Evolutionary conservation across 2,888 invertebrate species (phyloP).

Genomic region (Drosophila nr. fundita): DNA sequence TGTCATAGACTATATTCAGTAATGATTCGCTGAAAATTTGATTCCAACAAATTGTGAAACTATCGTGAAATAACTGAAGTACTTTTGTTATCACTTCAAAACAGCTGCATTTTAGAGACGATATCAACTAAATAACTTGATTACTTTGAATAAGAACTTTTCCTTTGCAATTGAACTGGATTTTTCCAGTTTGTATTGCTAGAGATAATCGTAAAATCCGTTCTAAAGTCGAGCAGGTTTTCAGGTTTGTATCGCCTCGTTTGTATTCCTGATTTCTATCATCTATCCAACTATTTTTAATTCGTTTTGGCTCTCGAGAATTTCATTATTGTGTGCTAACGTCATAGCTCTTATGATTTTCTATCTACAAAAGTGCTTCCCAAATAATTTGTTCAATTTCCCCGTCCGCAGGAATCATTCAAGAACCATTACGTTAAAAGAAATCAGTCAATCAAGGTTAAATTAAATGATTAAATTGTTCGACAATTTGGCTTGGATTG

Average conservation of each 20-base stretch:
- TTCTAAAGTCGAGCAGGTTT: not conserved
- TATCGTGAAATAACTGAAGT: not conserved
- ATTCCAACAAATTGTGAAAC: not conserved
- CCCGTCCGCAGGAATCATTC: not conserved
- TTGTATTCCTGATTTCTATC: not conserved
- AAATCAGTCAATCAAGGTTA: not conserved
- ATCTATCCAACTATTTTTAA: not conserved
- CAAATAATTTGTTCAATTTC: not conserved
- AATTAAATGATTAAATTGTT: not conserved
- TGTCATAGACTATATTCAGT: not conserved
- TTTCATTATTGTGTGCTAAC: not conserved
- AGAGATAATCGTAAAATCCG: not conserved
- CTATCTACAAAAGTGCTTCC: not conserved
- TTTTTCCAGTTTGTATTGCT: not conserved
- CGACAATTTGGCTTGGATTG: not conserved
- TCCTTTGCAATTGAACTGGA: not conserved
- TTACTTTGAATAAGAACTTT: not conserved
- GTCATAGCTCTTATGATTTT: not conserved
- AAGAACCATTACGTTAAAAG: not conserved
- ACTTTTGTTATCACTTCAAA: not conserved
- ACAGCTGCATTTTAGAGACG: not conserved
- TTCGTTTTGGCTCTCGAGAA: not conserved
- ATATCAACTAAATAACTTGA: not conserved
- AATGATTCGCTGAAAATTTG: not conserved
- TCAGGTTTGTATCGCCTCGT: not conserved